Base-by-base conservation (phyloP, 2,113 vertebrate species). In the Macaca mulatta region DNA sequence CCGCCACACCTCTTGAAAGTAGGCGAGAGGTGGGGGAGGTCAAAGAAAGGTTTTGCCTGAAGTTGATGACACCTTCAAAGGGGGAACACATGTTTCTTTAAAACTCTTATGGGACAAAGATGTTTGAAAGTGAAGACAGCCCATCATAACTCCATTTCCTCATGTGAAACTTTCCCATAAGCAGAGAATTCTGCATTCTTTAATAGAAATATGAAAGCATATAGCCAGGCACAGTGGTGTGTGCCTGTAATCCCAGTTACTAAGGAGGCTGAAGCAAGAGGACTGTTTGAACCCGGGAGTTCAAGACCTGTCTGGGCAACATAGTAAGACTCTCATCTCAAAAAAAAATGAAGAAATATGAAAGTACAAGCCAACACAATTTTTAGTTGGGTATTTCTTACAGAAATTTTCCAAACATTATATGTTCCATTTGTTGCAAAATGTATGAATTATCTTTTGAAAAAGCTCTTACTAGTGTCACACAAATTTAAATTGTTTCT, bases 381-480 rank as follows among this genome's bases (percentile, higher is more conserved):
- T 83, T 95, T 77, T 59, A 92, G 67, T n/a, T 48, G 25, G n/a
- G 64, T 10, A 59, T 72, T 89, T 91, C 38, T 77, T 75, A 94
- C 3, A 87, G 14, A 95, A 88, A 84, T 8, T 45, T 82, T 64
- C 43, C 32, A 88, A 23, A 18, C 8, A 59, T 90, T 93, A 11
- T 8, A 52, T 50, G 57, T 52, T 43, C 35, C 17, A 30, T 45
- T 90, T 48, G 4, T 77, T 79, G 30, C 23, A 64, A 94, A 94
- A 59, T 90, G 6, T 48, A 43, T 75, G 75, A 89, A 40, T 35
- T 93, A 13, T 85, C 78, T 96, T 93, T 88, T 85, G 38, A 75
- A 92, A 92, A 64, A 89, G 18, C 25, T 93, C 22, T 94, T 93
- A 57, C 25, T 64, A 83, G 25, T 87, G 95, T 90, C 80, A 69